Percentiles rank a stretch among this genome's conserved stretches.
Evolutionary conservation across 2,888 invertebrate genomes (phyloP).

Genomic region (Notocelia uddmanniana): DNA sequence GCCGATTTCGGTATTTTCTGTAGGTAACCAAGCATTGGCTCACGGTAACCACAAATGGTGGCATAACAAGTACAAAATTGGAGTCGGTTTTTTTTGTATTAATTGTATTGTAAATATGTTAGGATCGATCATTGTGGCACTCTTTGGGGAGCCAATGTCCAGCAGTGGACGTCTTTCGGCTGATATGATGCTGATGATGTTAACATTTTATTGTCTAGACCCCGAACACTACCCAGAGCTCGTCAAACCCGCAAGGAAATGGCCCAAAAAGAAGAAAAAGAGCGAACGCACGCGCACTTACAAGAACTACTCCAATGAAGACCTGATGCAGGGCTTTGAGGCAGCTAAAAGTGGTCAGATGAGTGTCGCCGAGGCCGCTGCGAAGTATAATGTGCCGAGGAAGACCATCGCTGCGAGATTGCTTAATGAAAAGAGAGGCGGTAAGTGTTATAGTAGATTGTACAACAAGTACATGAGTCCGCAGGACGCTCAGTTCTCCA

Average conservation of each 20-base stretch:
- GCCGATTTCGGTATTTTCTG: too few relatives aligned
- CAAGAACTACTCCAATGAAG: conserved; percentile 59
- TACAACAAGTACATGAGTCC: too few relatives aligned
- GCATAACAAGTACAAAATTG: too few relatives aligned
- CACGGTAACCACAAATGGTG: too few relatives aligned
- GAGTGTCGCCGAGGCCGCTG: conserved; percentile 53
- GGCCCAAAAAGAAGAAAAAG: conserved; percentile 50
- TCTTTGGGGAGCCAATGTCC: too few relatives aligned
- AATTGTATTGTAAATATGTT: too few relatives aligned
- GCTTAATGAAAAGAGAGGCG: conserved; percentile 18
- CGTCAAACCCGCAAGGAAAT: conserved; percentile 46
- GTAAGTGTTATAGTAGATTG: conserved; percentile 24
- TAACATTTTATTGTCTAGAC: conserved; percentile 6
- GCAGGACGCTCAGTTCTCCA: too few relatives aligned
- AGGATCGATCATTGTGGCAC: too few relatives aligned
- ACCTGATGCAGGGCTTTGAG: conserved; percentile 53
- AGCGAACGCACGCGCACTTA: conserved; percentile 50
- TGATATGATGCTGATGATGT: too few relatives aligned
- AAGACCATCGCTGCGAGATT: conserved; percentile 58
- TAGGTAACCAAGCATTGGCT: too few relatives aligned
- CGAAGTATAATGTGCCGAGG: conserved; percentile 59
- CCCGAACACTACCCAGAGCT: background rate
- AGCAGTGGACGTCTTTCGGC: too few relatives aligned
- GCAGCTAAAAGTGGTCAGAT: conserved; percentile 52
- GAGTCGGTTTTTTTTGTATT: too few relatives aligned